phyloP scores from a whole-genome alignment of 2,797 vertebrate genomes.

The Dermochelys coriacea region DNA sequence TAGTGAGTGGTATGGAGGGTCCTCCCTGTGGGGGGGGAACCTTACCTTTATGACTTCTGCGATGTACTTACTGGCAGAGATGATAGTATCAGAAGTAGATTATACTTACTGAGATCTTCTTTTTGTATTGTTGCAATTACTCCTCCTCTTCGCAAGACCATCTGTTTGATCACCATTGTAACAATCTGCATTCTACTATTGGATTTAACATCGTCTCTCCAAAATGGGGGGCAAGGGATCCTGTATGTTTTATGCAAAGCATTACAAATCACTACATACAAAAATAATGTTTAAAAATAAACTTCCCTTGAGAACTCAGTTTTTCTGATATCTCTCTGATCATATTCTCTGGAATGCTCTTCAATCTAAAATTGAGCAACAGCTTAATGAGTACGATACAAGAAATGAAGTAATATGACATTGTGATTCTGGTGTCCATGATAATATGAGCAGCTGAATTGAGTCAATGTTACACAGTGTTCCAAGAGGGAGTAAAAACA shows the following conservation, averaged over 20 bases:
- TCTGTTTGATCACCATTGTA: not conserved
- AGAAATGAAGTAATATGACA: not conserved
- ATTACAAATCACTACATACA: not conserved
- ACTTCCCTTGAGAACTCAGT: not conserved
- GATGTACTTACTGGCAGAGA: not conserved
- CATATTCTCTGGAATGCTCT: too few relatives aligned
- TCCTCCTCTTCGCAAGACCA: constrained; percentile 11
- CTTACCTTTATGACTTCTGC: not conserved
- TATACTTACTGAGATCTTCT: not conserved
- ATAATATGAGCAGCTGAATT: not conserved
- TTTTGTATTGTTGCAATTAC: not conserved
- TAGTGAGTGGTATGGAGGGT: not conserved
- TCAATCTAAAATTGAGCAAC: not conserved
- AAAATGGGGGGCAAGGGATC: not conserved
- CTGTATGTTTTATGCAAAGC: not conserved
- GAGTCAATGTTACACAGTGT: not conserved
- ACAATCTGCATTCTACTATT: not conserved
- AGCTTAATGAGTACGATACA: not conserved
- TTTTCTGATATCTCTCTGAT: not conserved
- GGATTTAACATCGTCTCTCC: not conserved
- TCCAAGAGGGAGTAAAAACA: too few relatives aligned
- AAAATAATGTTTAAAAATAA: not conserved
- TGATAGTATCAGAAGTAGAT: not conserved
- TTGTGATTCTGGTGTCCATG: not conserved
- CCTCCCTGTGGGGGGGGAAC: not conserved